phyloP scores from a whole-genome alignment of 1,140 invertebrate genomes.

The Musca vetustissima region DNA sequence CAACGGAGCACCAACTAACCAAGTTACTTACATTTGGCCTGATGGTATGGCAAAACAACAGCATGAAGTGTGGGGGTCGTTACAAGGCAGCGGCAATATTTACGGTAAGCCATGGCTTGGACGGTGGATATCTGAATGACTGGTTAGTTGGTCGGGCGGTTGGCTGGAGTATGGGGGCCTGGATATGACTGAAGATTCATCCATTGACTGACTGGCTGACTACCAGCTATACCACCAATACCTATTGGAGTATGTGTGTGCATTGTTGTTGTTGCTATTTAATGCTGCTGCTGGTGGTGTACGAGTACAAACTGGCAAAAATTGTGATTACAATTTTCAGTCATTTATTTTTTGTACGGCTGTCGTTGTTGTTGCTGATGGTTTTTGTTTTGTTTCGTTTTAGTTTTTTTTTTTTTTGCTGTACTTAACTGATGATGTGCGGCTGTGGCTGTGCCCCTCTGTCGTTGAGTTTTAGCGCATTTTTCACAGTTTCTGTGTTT shows the following conservation, averaged over 20 bases:
- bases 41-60: no score
- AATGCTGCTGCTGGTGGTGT: neutral
- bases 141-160: no score
- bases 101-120: no score
- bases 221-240: neutral
- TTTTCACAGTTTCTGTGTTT: constrained; percentile 9
- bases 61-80: no score
- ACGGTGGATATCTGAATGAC: no score
- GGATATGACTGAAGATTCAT: no score
- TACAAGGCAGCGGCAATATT: no score
- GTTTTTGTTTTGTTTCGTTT: no score
- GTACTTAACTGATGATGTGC: neutral
- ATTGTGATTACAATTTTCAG: constrained; percentile 19
- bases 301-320: constrained; percentile 1
- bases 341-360: constrained; percentile 3
- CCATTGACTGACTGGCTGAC: no score
- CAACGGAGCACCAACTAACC: no score
- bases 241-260: neutral
- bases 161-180: no score
- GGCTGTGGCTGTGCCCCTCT: neutral
- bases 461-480: neutral
- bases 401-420: neutral
- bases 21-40: no score
- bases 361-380: constrained; percentile 4
- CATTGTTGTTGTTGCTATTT: neutral